Conservation (phyloP, 2,888 invertebrate species). For the Hofmannophila pseudospretella region DNA sequence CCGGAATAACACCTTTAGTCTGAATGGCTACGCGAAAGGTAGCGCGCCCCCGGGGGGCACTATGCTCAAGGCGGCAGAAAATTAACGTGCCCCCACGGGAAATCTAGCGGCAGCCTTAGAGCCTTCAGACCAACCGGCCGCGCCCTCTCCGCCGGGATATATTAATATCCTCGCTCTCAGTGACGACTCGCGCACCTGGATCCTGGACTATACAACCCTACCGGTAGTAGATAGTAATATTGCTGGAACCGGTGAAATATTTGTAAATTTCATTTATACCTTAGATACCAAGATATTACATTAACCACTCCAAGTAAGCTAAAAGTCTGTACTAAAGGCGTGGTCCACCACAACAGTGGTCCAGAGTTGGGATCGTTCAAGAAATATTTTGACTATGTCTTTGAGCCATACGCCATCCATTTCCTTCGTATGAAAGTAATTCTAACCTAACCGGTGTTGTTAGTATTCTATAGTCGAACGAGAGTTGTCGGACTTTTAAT, state of each 20-base stretch:
- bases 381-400: no score
- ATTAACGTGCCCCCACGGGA: conserved; percentile 83
- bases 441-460: no score
- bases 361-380: no score
- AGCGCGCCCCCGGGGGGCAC: conserved; percentile 79
- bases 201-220: conserved; percentile 2
- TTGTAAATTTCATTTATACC: neutral
- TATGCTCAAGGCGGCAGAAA: conserved; percentile 88
- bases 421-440: no score
- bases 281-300: neutral
- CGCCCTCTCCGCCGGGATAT: conserved; percentile 35
- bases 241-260: neutral
- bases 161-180: conserved; percentile 58
- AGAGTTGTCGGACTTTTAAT: no score
- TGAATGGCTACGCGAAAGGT: conserved; percentile 76
- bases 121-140: conserved; percentile 47
- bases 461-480: no score
- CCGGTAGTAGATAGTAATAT: neutral
- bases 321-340: no score
- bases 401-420: no score
- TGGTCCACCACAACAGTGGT: no score
- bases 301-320: neutral
- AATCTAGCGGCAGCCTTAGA: conserved; percentile 80
- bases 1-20: conserved; percentile 75
- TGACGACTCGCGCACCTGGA: conserved; percentile 24